Conservation (phyloP, 2,113 vertebrate species). For the Myrmophylax atrothorax region DNA sequence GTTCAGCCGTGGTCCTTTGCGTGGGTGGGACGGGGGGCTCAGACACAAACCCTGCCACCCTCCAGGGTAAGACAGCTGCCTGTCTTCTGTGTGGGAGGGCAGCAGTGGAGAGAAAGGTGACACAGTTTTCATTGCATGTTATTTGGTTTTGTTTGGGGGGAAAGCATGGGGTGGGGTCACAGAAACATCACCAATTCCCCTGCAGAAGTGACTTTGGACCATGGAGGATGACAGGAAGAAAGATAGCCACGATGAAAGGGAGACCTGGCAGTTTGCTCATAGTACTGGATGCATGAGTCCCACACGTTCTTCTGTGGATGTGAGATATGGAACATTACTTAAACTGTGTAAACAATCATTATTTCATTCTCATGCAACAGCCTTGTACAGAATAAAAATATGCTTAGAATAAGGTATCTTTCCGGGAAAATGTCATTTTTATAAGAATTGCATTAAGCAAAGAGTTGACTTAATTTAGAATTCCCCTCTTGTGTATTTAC, state of each 20-base stretch:
- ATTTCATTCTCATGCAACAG: neutral
- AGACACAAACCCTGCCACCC: neutral
- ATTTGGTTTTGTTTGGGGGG: neutral
- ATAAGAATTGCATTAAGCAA: neutral
- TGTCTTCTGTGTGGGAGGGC: neutral
- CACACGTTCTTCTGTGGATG: neutral
- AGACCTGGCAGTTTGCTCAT: neutral
- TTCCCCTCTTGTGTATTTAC: neutral
- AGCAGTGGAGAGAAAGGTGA: neutral
- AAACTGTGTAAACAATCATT: neutral
- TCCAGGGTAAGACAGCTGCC: rapidly evolving
- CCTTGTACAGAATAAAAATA: neutral
- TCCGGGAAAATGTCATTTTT: neutral
- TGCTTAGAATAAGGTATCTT: neutral
- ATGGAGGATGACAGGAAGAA: neutral
- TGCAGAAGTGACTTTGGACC: neutral
- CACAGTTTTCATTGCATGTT: neutral
- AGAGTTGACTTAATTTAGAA: neutral
- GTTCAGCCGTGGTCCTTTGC: neutral
- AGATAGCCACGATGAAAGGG: neutral
- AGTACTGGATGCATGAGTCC: neutral
- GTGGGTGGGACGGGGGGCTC: neutral
- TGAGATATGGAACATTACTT: neutral
- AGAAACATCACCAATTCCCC: neutral
- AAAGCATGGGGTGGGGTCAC: neutral